phyloP scores from a whole-genome alignment of 2,797 vertebrate species.

The Myripristis murdjan region DNA sequence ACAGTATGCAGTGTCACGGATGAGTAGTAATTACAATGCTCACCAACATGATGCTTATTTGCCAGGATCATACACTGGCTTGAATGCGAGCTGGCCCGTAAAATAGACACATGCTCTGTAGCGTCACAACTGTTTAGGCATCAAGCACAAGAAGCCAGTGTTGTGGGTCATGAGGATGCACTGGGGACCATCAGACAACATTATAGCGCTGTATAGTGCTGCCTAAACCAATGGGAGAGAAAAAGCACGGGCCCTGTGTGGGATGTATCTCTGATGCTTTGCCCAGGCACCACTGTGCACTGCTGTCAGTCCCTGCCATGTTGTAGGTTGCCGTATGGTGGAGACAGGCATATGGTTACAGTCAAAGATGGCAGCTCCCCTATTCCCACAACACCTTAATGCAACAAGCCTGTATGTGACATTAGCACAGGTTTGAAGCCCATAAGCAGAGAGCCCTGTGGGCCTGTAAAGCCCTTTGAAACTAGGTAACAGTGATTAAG shows the following conservation, averaged over 20 bases:
- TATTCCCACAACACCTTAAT: background rate
- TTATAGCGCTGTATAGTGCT: conserved; percentile 31
- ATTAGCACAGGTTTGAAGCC: background rate
- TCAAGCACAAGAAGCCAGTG: conserved; percentile 44
- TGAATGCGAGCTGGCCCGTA: conserved; percentile 61
- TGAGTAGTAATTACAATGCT: conserved; percentile 66
- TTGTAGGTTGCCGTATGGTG: background rate
- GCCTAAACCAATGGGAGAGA: conserved; percentile 26
- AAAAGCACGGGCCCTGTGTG: background rate
- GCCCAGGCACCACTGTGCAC: background rate
- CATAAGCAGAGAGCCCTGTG: too few relatives aligned
- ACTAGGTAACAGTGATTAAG: too few relatives aligned
- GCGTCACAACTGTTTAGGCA: conserved; percentile 49
- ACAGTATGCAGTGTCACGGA: conserved; percentile 39
- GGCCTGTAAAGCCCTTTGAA: too few relatives aligned
- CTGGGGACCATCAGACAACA: conserved; percentile 32
- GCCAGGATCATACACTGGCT: conserved; percentile 54
- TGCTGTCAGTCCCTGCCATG: conserved; percentile 9
- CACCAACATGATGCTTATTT: conserved; percentile 59
- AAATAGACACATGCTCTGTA: conserved; percentile 69
- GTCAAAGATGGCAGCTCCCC: conserved; percentile 13
- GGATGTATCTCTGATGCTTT: conserved; percentile 9
- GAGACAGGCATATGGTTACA: background rate
- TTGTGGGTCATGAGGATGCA: conserved; percentile 48
- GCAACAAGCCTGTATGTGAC: background rate